Base-by-base conservation (phyloP, 2,113 vertebrate species). In the Phylloscopus trochiloides region DNA sequence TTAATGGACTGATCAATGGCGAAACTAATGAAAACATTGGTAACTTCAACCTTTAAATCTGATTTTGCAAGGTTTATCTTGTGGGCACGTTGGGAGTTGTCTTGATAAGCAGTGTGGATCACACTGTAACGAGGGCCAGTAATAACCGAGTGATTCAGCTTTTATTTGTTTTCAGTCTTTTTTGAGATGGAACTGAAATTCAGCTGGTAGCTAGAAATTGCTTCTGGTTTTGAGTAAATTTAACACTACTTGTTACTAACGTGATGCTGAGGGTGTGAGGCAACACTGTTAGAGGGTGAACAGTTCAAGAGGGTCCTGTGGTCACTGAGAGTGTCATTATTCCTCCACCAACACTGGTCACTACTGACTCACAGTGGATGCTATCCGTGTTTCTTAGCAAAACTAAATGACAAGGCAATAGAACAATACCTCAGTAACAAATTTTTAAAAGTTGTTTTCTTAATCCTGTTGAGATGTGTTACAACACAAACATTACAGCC, bases 1-100 rank as follows among this genome's bases (percentile, higher is more conserved):
- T 98, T 89, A 99, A 98, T 90, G 98, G 98, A 92, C 98, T 99
- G 89, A 98, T 99, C 92, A 99, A 99, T 67, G 99, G 99, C 4
- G 99, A 99, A 97, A 98, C 99, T 76, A 99, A 99, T 86, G 99
- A 99, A 97, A 99, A 99, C 96, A 99, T 99, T 76, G 99, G 99
- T 99, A 98, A 97, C 97, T 96, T 96, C 57, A 51, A 0, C 92
- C 91, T 92, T 83, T 52, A 77, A 25, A 86, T 86, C 57, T 58
- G 65, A 70, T 67, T 61, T 40, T 45, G 72, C 40, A 77, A 48
- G 31, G 66, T 83, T 92, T 89, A 21, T 71, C 75, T 63, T 59
- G 43, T 42, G 70, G 66, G 31, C 71, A 14, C 0, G 0, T 19
- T 3, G 4, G 8, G 21, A 5, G 26, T 58, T 34, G 31, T 50